These are phyloP conservation scores for Drosophila silvestris DNA, from an alignment of 2,888 invertebrate genomes.

Conservation along the genomic window DNA sequence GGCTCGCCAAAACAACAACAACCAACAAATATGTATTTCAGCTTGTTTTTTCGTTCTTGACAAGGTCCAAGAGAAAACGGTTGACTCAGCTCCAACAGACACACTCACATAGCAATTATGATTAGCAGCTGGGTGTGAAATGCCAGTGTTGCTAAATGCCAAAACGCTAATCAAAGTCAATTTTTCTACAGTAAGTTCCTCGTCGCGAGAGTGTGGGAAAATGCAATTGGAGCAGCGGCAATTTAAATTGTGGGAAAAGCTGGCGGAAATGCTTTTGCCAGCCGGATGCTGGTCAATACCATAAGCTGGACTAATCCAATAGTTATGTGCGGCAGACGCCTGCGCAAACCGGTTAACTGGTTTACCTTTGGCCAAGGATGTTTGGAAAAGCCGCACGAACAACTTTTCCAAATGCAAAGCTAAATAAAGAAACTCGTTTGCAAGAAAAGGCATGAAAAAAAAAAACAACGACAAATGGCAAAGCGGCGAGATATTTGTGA, in stretches of 20 bases:
- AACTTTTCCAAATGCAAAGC: constrained; percentile 64
- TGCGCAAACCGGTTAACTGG: constrained; percentile 70
- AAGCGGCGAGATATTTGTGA: constrained; percentile 32
- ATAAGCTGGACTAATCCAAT: constrained; percentile 19
- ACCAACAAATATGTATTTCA: constrained; percentile 17
- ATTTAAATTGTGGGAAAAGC: constrained; percentile 45
- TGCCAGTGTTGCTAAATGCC: constrained; percentile 24
- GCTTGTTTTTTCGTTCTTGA: constrained; percentile 42
- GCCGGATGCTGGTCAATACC: constrained; percentile 24
- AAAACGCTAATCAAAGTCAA: constrained; percentile 61
- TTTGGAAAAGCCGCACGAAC: constrained; percentile 69
- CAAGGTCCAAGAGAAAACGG: constrained; percentile 62
- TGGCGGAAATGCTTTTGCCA: constrained; percentile 42
- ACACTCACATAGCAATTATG: constrained; percentile 31
- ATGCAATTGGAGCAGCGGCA: constrained; percentile 39
- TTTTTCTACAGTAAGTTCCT: constrained; percentile 59
- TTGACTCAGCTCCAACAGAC: constrained; percentile 55
- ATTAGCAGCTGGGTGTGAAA: constrained; percentile 60
- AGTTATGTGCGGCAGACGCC: constrained; percentile 60
- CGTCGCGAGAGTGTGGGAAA: constrained; percentile 49
- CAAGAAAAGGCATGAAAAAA: neutral
- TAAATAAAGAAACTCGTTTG: constrained; percentile 67
- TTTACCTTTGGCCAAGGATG: constrained; percentile 81
- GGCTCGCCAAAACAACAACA: constrained; percentile 18
- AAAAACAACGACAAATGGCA: constrained; percentile 43